Evolutionary conservation across 2,797 vertebrate genomes (phyloP).

Genomic region (Channallabes apus): DNA sequence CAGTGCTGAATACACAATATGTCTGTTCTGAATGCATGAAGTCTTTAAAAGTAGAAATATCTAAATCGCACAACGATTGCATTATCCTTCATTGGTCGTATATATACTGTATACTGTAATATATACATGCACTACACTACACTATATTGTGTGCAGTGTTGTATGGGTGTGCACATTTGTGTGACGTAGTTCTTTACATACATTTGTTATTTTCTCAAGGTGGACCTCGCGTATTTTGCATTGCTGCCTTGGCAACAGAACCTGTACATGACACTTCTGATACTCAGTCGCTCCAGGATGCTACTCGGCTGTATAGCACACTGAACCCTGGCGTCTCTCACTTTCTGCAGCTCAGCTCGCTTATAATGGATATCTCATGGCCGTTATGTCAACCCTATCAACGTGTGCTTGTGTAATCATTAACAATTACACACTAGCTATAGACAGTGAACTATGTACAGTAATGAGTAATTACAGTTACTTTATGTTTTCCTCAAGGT

Average conservation of each 20-base stretch:
- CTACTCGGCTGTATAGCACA: not conserved
- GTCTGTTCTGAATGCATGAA: not conserved
- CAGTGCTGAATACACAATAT: conserved; percentile 24
- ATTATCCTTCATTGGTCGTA: not conserved
- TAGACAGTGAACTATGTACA: no score
- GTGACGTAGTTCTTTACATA: conserved; percentile 12
- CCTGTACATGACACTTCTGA: conserved; percentile 1
- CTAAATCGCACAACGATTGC: not conserved
- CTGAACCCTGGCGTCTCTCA: not conserved
- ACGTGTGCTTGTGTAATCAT: not conserved
- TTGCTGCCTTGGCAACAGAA: conserved; percentile 23
- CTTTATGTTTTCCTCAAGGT: not conserved
- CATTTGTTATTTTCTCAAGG: conserved; percentile 7
- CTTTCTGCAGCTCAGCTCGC: not conserved
- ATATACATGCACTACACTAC: no score
- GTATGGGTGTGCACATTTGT: not conserved
- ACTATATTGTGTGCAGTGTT: not conserved
- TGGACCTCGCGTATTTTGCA: not conserved
- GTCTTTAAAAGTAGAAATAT: not conserved
- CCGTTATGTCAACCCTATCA: not conserved
- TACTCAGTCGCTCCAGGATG: not conserved
- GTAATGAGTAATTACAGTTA: not conserved
- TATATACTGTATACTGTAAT: no score
- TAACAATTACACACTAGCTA: not conserved
- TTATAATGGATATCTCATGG: not conserved